These are phyloP conservation scores for Melanaphis sacchari DNA, from an alignment of 1,140 invertebrate species.

Conservation along the genomic window DNA sequence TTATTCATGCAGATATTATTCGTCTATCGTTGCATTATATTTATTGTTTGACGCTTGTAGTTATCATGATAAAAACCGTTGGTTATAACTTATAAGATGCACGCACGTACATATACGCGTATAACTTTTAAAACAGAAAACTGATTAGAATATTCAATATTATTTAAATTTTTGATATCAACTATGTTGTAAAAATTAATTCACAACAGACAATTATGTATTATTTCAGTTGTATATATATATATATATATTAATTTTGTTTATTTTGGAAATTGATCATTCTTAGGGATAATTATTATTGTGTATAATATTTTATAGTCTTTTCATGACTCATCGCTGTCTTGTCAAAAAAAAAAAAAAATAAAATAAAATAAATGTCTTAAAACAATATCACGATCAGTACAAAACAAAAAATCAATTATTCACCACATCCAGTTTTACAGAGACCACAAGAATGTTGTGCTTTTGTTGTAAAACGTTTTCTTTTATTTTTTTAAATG, in stretches of 20 bases:
- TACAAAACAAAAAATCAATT: conserved; percentile 19
- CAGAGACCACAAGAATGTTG: background rate
- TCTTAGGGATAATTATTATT: background rate
- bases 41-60: background rate
- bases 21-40: background rate
- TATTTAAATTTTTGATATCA: background rate
- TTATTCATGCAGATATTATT: background rate
- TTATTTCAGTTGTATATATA: background rate
- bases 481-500: conserved; percentile 44
- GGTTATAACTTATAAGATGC: background rate
- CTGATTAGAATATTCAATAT: background rate
- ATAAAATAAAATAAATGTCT: too few species aligned
- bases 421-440: background rate
- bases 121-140: background rate
- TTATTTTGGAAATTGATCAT: background rate
- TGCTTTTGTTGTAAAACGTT: conserved; percentile 31
- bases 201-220: background rate
- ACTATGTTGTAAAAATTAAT: background rate
- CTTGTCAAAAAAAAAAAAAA: background rate
- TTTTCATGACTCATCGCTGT: background rate
- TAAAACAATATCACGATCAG: background rate
- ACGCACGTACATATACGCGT: too few species aligned
- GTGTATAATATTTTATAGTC: background rate
- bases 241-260: background rate
- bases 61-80: background rate